Evolutionary conservation across 2,888 invertebrate species (phyloP).

Genomic region (Callinectes sapidus): DNA sequence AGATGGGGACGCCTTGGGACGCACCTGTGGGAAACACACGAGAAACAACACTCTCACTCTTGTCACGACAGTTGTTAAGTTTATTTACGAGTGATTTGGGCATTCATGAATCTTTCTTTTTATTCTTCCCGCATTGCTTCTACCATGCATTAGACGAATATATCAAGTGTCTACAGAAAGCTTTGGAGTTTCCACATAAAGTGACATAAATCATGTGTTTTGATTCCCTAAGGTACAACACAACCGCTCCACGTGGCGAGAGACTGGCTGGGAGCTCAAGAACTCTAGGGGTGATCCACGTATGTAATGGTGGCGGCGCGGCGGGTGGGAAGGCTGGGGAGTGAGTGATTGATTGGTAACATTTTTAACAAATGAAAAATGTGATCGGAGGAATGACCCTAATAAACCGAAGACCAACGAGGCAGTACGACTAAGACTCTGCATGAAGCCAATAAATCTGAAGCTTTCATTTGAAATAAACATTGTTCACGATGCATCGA

Average conservation of each 20-base stretch:
- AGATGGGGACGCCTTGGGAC: constrained; percentile 7
- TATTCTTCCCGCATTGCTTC: background rate
- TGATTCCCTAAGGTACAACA: background rate
- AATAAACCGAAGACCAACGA: background rate
- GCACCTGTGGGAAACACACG: background rate
- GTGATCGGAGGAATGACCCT: background rate
- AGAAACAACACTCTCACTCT: background rate
- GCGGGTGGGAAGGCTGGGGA: background rate
- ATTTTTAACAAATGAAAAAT: background rate
- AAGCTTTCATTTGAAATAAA: background rate
- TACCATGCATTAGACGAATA: background rate
- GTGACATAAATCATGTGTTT: background rate
- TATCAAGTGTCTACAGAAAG: background rate
- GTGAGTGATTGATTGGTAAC: background rate
- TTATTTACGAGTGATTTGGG: background rate
- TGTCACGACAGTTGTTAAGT: background rate
- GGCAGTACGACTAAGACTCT: background rate
- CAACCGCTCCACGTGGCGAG: background rate
- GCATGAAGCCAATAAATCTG: background rate
- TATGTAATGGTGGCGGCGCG: background rate
- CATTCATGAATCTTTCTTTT: background rate
- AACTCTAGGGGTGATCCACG: background rate
- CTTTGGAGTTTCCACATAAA: background rate
- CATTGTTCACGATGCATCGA: background rate
- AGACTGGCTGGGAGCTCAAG: background rate